Conservation (phyloP, 2,888 invertebrate species). For the Phyllotreta cruciferae region DNA sequence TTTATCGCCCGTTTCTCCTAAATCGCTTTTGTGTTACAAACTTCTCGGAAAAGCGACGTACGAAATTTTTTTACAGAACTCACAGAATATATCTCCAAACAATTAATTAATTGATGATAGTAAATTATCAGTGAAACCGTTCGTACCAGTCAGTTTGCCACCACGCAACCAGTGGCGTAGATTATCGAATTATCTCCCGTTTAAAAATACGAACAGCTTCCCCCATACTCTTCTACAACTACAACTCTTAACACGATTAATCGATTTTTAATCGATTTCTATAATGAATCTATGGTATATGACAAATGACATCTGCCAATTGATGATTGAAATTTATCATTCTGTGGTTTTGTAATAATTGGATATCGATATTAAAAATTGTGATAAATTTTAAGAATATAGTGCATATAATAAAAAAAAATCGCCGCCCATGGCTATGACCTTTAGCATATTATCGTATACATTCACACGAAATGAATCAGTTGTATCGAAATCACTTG, state of each 20-base stretch:
- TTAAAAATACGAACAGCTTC: not conserved
- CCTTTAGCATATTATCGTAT: constrained; percentile 24
- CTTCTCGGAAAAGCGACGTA: not conserved
- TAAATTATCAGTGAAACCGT: constrained; percentile 12
- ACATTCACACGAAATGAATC: constrained; percentile 32
- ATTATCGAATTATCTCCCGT: not conserved
- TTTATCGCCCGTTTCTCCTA: not conserved
- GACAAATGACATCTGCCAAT: not conserved
- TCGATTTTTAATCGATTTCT: no score
- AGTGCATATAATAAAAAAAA: not conserved
- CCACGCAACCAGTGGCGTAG: constrained; percentile 18
- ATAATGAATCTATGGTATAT: not conserved
- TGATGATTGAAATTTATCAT: not conserved
- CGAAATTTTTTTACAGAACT: constrained; percentile 8
- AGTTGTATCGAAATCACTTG: constrained; percentile 28
- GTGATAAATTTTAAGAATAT: not conserved
- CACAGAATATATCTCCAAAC: constrained; percentile 20
- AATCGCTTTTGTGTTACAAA: not conserved
- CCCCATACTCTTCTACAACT: no score
- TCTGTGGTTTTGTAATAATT: no score
- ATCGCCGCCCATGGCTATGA: constrained; percentile 12
- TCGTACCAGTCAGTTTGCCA: constrained; percentile 30
- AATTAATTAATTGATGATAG: constrained; percentile 23
- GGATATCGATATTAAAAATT: no score
- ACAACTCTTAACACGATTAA: no score